Percentiles rank a stretch among this genome's conserved stretches.
Conservation (phyloP, 2,797 vertebrate species). For the Pteropus rufus region DNA sequence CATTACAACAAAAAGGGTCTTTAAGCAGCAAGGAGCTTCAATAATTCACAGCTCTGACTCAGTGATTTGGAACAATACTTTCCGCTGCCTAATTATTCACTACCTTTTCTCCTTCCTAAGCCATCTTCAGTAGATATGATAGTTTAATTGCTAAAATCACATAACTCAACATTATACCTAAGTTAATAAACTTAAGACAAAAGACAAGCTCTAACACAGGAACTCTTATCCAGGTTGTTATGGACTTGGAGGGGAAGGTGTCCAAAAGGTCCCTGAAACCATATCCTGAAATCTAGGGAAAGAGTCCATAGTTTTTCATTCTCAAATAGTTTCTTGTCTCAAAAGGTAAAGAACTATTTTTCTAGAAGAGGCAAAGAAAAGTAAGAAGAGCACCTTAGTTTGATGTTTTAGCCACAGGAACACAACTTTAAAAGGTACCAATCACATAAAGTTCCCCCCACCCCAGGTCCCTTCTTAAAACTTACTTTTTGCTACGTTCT, state of each 20-base stretch:
- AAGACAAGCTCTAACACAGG: neutral
- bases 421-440: conserved; percentile 10
- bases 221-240: conserved; percentile 6
- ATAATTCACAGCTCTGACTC: conserved; percentile 36
- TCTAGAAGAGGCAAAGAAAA: conserved; percentile 39
- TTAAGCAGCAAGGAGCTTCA: conserved; percentile 16
- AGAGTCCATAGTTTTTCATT: neutral
- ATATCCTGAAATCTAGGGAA: neutral
- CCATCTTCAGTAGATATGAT: neutral
- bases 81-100: neutral
- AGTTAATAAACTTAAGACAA: conserved; percentile 42
- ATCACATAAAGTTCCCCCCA: neutral
- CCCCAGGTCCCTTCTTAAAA: conserved; percentile 64
- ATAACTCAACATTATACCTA: conserved; percentile 1
- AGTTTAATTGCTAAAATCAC: neutral
- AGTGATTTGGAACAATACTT: neutral
- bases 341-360: conserved; percentile 5
- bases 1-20: neutral
- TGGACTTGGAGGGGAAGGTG: neutral
- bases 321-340: neutral
- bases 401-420: conserved; percentile 32
- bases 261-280: conserved; percentile 29
- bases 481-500: conserved; percentile 96
- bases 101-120: neutral
- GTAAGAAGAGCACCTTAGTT: neutral